Conservation (phyloP, 2,797 vertebrate species). For the Falco naumanni region DNA sequence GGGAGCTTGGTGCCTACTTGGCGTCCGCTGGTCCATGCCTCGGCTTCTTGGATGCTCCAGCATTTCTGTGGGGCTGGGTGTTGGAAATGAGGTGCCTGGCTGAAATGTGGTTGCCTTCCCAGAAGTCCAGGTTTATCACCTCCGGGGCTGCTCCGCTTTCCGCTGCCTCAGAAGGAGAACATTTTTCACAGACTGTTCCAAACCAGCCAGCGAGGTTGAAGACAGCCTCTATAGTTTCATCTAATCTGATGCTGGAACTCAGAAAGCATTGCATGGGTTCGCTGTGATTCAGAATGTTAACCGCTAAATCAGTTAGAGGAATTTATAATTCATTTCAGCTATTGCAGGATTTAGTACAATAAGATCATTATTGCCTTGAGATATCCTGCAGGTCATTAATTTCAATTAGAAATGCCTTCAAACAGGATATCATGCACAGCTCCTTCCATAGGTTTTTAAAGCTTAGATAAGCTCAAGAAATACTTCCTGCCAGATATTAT, state of each 20-base stretch:
- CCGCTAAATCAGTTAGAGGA: constrained; percentile 47
- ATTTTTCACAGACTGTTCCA: neutral
- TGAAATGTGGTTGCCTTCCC: neutral
- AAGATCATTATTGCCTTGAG: constrained; percentile 53
- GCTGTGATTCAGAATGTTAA: constrained; percentile 25
- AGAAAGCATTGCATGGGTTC: neutral
- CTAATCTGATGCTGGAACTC: constrained; percentile 44
- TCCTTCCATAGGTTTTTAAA: constrained; percentile 17
- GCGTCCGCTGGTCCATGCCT: neutral
- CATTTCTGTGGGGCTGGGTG: neutral
- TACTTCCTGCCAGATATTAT: constrained; percentile 20
- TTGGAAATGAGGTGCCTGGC: neutral
- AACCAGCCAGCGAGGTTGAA: neutral
- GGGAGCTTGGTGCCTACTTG: neutral
- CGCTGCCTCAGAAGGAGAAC: neutral
- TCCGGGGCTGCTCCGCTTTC: neutral
- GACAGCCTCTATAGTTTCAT: constrained; percentile 17
- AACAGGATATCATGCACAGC: constrained; percentile 8
- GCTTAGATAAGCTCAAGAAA: constrained; percentile 49
- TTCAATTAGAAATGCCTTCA: constrained; percentile 63
- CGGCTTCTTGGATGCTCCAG: neutral
- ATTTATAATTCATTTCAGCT: constrained; percentile 59
- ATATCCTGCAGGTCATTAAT: constrained; percentile 57
- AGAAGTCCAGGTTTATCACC: neutral
- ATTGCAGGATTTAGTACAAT: constrained; percentile 35